Evolutionary conservation across 92 coral and sea anemone genomes (phyloP), one percentile per base, ranked within the genome.

Genomic region (Palythoa grandis): DNA sequence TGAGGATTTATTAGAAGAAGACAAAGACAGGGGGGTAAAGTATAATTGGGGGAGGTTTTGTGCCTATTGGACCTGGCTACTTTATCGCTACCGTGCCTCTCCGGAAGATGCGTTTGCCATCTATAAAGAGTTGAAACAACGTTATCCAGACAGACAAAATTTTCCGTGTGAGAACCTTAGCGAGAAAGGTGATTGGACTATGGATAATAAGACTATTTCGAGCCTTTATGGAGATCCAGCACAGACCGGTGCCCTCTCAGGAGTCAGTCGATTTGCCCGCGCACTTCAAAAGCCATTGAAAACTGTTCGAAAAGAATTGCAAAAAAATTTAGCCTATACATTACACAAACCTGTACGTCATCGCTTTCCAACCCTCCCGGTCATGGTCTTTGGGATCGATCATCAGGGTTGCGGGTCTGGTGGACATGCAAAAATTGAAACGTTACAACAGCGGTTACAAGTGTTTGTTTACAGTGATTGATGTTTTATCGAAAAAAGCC

Each of bases 401-500:
- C 61, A 56, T 56, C 61, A 56, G 61, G 61, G 61, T 56, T 56
- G 61, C 70, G 25, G 70, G 17, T 65, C 70, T 65, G 24, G 70
- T 65, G 70, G 70, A 67, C 72, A 67, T 67, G 72, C 72, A 67
- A 67, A 67, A 67, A 67, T 67, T 67, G 72, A 67, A 67, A 67
- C 72, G 72, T 67, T 67, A 67, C 72, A 67, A 24, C 72, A 67
- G 72, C 22, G 72, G 72, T 67, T 67, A 67, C 72, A 67, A 67
- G 72, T 67, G 22, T 67, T 67, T 67, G 72, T 67, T 67, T 38
- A 67, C 72, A 67, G 72, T 67, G 72, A 67, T 74, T 17, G 79
- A 74, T 74, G 79, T 53, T 74, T 50, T 74, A 53, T 74, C 79
- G 57, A 74, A 74, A 53, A 47, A 74, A 47, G 79, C 79, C 79